Evolutionary conservation across 2,797 vertebrate species (phyloP).

Genomic region (Rallus crepitans): DNA sequence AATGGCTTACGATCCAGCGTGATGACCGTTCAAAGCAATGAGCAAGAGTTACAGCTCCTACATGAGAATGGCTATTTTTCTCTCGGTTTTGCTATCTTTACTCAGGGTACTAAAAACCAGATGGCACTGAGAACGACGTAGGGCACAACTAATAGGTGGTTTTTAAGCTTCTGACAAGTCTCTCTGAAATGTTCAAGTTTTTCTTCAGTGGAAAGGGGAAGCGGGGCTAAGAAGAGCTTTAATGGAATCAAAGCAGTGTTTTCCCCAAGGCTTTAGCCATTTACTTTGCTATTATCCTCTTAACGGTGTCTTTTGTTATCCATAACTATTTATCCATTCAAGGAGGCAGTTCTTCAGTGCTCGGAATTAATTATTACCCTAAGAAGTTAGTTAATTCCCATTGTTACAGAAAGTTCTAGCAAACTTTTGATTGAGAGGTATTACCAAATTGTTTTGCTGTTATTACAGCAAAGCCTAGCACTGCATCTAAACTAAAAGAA

Average conservation of each 20-base stretch:
- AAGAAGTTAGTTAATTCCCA: background rate
- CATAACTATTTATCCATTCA: background rate
- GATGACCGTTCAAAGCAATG: background rate
- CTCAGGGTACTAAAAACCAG: background rate
- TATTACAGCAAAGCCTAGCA: background rate
- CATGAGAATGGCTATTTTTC: background rate
- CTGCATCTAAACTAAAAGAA: background rate
- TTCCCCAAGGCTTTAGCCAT: background rate
- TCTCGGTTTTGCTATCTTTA: background rate
- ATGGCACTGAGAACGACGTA: background rate
- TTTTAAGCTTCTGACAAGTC: background rate
- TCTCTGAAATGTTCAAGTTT: background rate
- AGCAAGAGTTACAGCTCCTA: background rate
- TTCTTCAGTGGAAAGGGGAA: background rate
- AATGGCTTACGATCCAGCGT: background rate
- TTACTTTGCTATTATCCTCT: background rate
- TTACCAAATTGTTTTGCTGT: background rate
- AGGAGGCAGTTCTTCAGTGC: background rate
- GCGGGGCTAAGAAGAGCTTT: background rate
- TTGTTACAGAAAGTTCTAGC: background rate
- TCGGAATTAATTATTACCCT: background rate
- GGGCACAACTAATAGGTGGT: background rate
- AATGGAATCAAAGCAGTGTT: background rate
- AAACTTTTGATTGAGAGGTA: background rate
- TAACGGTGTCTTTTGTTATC: background rate